phyloP scores from a whole-genome alignment of 2,888 invertebrate species.

The Tachina grossa region DNA sequence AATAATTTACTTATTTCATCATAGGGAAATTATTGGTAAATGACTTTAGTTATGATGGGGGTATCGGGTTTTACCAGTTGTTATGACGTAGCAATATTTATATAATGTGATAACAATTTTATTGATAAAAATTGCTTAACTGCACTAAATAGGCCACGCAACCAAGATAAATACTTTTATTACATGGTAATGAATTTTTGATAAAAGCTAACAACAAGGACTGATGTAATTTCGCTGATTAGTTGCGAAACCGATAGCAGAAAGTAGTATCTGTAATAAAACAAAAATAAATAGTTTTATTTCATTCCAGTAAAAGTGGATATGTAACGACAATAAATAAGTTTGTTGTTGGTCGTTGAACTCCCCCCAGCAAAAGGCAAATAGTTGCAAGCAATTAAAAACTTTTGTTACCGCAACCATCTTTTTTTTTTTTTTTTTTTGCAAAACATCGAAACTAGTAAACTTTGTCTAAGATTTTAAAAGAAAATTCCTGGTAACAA shows the following conservation, averaged over 20 bases:
- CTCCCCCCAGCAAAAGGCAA: too few relatives aligned
- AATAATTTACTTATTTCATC: neutral
- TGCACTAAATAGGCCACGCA: neutral
- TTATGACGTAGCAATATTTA: constrained; percentile 1
- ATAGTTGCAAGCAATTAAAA: too few relatives aligned
- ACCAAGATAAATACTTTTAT: neutral
- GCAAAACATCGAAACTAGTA: too few relatives aligned
- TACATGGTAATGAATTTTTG: neutral
- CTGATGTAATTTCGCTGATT: neutral
- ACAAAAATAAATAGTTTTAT: neutral
- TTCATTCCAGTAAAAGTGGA: too few relatives aligned
- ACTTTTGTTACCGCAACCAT: too few relatives aligned
- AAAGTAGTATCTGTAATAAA: neutral
- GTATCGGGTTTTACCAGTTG: neutral
- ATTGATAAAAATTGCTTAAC: constrained; percentile 1
- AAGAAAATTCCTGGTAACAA: too few relatives aligned
- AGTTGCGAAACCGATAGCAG: neutral
- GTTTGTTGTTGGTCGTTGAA: too few relatives aligned
- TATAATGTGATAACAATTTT: neutral
- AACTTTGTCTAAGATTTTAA: too few relatives aligned
- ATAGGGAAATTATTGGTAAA: neutral
- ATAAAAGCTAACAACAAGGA: neutral
- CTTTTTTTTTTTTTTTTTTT: too few relatives aligned
- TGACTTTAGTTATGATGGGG: neutral
- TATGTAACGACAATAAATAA: too few relatives aligned